Evolutionary conservation across 2,888 invertebrate species (phyloP), one percentile per base, ranked within the genome.

Genomic region (Zeuzera pyrina): DNA sequence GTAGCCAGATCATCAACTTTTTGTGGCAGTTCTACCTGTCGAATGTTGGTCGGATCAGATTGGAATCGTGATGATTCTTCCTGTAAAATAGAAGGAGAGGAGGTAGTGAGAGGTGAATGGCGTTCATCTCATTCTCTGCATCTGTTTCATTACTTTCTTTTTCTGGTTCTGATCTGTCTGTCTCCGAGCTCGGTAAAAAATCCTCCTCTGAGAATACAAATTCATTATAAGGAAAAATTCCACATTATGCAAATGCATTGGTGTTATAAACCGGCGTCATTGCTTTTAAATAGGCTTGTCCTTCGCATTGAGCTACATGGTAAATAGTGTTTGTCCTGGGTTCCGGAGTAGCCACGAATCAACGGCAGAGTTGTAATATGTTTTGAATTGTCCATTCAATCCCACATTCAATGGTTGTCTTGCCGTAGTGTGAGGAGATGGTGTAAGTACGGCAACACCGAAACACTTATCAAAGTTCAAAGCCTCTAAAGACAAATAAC

Each of bases 361-460:
- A 5, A 50, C 42, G 25, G 55, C 52, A 19, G 43, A 38, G 41
- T 52, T 47, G 30, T 56, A 57, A n/a, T n/a, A n/a, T 33, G 42
- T 37, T 33, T 67, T 68, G 31, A 67, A 54, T 21, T 62, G 65
- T 7, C 56, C 56, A 46, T 52, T 64, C 6, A 66, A 49, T 29
- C 53, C 47, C 15, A 58, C 48, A 45, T 71, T 62, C 12, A 68
- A 42, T 14, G 65, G 68, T 46, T 71, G 70, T 40, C 58, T 62
- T 38, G 61, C 62, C 15, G 56, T 53, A 34, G 59, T 58, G 43
- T 72, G 65, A 7, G 64, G 68, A 21, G 60, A 65, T 31, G 66
- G 49, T 3, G 63, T 58, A 25, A 70, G 46, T 33, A 68, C 40
- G 31, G 54, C 44, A 15, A 73, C 56, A n/a, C 68, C 60, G 43